A percentile compares a stretch with the other conserved stretches of the same genome.
Evolutionary conservation across 1,140 invertebrate genomes (phyloP).

Genomic region (Drosophila quadrilineata): DNA sequence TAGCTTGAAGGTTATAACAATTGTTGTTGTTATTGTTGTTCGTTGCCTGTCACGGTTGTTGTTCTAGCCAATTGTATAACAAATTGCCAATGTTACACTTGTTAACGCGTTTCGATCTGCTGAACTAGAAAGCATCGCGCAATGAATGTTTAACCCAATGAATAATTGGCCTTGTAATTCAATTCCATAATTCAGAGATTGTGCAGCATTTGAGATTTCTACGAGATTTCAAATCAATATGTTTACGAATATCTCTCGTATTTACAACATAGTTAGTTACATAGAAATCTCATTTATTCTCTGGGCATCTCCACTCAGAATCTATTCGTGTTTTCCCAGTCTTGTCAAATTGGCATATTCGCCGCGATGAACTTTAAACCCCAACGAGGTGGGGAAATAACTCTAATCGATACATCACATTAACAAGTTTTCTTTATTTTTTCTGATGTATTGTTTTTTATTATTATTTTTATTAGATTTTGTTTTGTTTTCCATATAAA

Average conservation of each 20-base stretch:
- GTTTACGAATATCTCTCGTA: no score
- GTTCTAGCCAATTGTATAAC: constrained; percentile 66
- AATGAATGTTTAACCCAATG: background rate
- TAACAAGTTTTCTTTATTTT: background rate
- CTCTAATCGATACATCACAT: constrained; percentile 9
- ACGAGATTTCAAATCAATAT: no score
- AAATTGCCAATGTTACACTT: constrained; percentile 76
- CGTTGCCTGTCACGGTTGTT: constrained; percentile 26
- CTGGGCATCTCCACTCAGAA: no score
- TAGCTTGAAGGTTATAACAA: background rate
- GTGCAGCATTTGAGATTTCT: no score
- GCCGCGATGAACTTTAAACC: background rate
- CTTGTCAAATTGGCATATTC: background rate
- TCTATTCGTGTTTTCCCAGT: background rate
- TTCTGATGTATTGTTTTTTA: no score
- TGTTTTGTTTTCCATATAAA: background rate
- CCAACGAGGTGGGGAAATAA: background rate
- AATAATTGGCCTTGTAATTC: constrained; percentile 12
- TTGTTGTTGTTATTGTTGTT: background rate
- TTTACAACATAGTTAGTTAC: no score
- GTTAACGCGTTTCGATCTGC: constrained; percentile 64
- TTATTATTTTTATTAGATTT: no score
- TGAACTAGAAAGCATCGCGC: constrained; percentile 43
- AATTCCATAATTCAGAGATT: background rate
- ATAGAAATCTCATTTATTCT: no score